Base-by-base conservation (phyloP, 2,797 vertebrate species). In the Eulemur rubriventer region DNA sequence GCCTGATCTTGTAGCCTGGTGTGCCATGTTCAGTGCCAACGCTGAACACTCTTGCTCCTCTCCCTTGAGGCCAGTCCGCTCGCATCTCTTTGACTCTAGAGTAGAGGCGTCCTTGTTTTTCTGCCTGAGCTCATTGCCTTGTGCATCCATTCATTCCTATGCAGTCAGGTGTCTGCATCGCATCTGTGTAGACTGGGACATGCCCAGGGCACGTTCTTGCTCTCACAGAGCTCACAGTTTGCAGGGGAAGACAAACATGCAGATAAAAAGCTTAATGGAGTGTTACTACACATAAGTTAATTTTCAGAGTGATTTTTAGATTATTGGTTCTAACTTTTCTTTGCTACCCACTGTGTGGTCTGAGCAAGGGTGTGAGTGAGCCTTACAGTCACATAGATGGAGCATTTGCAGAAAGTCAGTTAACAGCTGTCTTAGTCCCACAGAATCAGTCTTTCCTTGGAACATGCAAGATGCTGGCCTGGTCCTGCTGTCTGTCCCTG, bases 91-190 rank as follows among this genome's bases (percentile, higher is more conserved):
- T 24, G 0, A 26, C 17, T 35, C 67, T 5, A n/a, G 6, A 33
- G 50, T 5, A n/a, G 6, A 33, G 50, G 50, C 4, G 3, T 4
- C 48, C 24, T 46, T 20, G n/a, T 33, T 26, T 26, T n/a, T 41
- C 18, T 14, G 0, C 35, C 76, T 8, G 1, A 3, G 67, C 30
- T 26, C 0, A 1, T n/a, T 20, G 13, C 30, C 73, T 46, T 38
- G 1, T 4, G 11, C 8, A 0, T 0, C 3, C 2, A 0, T 1
- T 0, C 16, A 3, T n/a, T 65, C 38, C 57, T 16, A 35, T 20
- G 1, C 1, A 11, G 4, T 7, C 2, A 2, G 57, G 16, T 35
- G 1, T 33, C 52, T 11, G 30, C 12, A 75, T 10, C 13, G 43
- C 9, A 0, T 33, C 35, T 22, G 22, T 48, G 18, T 22, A 22